phyloP scores from a whole-genome alignment of 1,140 invertebrate species.

The Microvelia longipes region DNA sequence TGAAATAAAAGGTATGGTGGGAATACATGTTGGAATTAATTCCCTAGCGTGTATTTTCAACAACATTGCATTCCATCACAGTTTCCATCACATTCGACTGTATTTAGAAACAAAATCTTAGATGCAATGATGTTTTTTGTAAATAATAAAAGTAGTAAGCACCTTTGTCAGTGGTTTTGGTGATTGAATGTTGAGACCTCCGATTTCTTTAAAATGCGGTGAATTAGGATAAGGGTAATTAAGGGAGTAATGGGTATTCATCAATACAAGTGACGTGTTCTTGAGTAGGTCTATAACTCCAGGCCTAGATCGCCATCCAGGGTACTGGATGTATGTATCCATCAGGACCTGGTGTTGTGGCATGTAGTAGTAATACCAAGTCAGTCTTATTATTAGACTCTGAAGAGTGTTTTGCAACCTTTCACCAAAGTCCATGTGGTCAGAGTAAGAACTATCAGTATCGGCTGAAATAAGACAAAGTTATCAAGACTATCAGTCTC shows the following conservation, averaged over 20 bases:
- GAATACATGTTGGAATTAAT: no score
- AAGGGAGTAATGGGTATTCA: conserved; percentile 38
- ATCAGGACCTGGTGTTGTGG: conserved; percentile 5
- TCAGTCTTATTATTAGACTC: neutral
- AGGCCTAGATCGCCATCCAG: conserved; percentile 11
- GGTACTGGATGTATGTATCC: conserved; percentile 12
- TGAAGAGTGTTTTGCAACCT: conserved; percentile 6
- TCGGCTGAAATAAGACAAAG: neutral
- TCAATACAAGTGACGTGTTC: conserved; percentile 1
- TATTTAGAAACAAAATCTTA: no score
- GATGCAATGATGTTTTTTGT: no score
- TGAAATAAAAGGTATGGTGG: no score
- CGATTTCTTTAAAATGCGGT: conserved; percentile 38
- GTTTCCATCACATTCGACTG: no score
- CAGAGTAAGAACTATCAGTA: neutral
- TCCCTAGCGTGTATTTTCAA: no score
- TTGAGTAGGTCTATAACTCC: neutral
- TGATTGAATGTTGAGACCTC: conserved; percentile 35
- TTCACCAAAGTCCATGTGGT: conserved; percentile 7
- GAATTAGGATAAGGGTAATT: conserved; percentile 32
- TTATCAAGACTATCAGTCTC: no score
- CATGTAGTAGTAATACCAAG: conserved; percentile 7
- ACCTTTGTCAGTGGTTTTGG: neutral
- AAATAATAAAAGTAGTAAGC: no score
- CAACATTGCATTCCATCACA: no score